These are phyloP conservation scores for Zophobas atratus DNA, from an alignment of 1,140 invertebrate species.

Conservation along the genomic window DNA sequence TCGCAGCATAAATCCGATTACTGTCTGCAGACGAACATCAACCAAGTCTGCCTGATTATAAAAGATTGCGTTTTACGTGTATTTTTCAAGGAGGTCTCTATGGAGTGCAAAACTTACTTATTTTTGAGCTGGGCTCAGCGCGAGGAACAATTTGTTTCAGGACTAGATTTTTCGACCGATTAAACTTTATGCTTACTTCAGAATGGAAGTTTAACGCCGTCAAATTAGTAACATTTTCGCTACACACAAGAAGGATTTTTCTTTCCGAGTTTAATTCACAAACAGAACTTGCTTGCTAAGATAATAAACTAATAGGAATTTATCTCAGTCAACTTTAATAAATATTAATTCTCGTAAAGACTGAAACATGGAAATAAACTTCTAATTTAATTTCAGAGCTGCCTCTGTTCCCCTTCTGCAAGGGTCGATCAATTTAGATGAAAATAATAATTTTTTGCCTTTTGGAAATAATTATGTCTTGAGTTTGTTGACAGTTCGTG, in stretches of 20 bases:
- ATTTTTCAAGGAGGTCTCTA: constrained; percentile 22
- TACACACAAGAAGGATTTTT: constrained; percentile 33
- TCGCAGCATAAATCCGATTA: constrained; percentile 29
- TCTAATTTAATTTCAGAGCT: constrained; percentile 14
- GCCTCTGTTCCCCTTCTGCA: not conserved
- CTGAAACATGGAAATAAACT: constrained; percentile 29
- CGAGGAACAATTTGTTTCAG: constrained; percentile 31
- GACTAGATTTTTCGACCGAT: constrained; percentile 40
- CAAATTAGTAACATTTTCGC: constrained; percentile 34
- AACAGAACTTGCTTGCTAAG: constrained; percentile 25
- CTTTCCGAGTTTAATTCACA: constrained; percentile 23
- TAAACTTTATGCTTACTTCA: constrained; percentile 37
- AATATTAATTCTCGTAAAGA: constrained; percentile 24
- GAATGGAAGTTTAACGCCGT: constrained; percentile 31
- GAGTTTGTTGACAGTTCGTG: too few relatives aligned
- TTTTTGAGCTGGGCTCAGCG: constrained; percentile 28
- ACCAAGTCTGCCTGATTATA: constrained; percentile 23
- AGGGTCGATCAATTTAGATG: too few relatives aligned
- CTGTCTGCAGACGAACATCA: constrained; percentile 12
- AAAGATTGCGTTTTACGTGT: constrained; percentile 18
- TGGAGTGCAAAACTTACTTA: constrained; percentile 26
- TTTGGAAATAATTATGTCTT: too few relatives aligned
- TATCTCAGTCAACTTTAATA: constrained; percentile 42
- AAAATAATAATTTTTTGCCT: too few relatives aligned
- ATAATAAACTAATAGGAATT: constrained; percentile 40